A percentile compares a stretch with the other conserved stretches of the same genome.
Conservation (phyloP, 1,140 invertebrate species). For the Heliothis virescens region DNA sequence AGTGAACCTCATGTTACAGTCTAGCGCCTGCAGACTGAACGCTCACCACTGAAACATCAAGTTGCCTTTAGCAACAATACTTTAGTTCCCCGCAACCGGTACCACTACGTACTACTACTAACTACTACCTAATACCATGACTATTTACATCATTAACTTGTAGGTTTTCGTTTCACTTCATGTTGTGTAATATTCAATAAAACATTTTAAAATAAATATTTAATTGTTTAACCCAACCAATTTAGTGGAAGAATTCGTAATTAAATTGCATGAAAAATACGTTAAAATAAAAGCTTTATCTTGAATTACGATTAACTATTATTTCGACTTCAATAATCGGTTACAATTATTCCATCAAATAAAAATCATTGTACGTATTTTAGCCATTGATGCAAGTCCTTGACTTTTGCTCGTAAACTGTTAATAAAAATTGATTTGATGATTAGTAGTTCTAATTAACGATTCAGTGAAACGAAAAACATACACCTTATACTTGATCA, state of each 20-base stretch:
- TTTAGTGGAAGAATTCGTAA: too few relatives aligned
- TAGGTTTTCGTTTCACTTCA: not conserved
- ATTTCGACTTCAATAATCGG: too few relatives aligned
- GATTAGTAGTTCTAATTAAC: not conserved
- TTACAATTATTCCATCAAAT: too few relatives aligned
- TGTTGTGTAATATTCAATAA: not conserved
- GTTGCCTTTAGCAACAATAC: conserved; percentile 71
- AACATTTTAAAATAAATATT: too few relatives aligned
- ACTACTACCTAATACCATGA: conserved; percentile 55
- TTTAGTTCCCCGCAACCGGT: conserved; percentile 67
- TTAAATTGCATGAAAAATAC: too few relatives aligned
- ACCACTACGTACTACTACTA: conserved; percentile 62
- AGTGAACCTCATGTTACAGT: conserved; percentile 72
- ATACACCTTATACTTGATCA: not conserved
- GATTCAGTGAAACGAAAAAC: not conserved
- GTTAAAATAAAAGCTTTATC: too few relatives aligned
- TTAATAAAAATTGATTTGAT: not conserved
- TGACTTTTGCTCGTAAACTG: too few relatives aligned
- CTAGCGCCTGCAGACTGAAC: conserved; percentile 81
- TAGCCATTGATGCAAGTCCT: too few relatives aligned
- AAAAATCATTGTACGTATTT: too few relatives aligned
- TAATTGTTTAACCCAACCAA: too few relatives aligned
- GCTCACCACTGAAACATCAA: conserved; percentile 84
- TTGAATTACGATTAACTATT: too few relatives aligned
- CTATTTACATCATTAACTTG: conserved; percentile 7